These are phyloP conservation scores for Arctocebus calabarensis DNA, from an alignment of 2,797 vertebrate species.

Conservation along the genomic window DNA sequence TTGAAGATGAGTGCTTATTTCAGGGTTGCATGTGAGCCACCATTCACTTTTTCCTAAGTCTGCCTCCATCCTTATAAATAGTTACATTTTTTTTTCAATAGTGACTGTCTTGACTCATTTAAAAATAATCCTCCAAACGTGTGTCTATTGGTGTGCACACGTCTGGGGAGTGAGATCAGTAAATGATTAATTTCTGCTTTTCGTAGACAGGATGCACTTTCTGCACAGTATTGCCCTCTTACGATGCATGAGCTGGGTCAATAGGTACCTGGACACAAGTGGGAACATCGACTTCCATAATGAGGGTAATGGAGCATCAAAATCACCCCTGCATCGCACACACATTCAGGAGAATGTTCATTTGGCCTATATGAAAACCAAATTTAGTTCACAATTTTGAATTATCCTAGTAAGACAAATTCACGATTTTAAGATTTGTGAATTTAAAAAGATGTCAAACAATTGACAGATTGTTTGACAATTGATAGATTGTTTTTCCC, in stretches of 20 bases:
- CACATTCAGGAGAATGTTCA: background rate
- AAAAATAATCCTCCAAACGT: slow-evolving; percentile 55
- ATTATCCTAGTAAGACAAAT: background rate
- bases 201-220: background rate
- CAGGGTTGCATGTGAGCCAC: background rate
- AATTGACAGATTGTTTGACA: background rate
- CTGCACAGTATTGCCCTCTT: background rate
- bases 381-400: background rate
- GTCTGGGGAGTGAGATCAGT: background rate
- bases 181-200: background rate
- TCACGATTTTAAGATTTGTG: background rate
- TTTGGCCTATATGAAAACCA: background rate
- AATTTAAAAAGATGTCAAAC: slow-evolving; percentile 30
- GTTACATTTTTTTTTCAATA: background rate
- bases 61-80: background rate
- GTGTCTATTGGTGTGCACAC: background rate
- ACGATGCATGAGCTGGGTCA: background rate
- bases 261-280: background rate
- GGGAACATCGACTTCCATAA: background rate
- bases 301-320: background rate
- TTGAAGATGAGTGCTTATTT: slow-evolving; percentile 31
- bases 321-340: background rate
- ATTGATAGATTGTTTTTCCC: slow-evolving; percentile 18
- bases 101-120: slow-evolving; percentile 37
- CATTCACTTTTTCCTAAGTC: slow-evolving; percentile 49